Percentiles rank a stretch among this genome's conserved stretches.
Evolutionary conservation across 2,113 vertebrate genomes (phyloP).

Genomic region (Microtus richardsoni): DNA sequence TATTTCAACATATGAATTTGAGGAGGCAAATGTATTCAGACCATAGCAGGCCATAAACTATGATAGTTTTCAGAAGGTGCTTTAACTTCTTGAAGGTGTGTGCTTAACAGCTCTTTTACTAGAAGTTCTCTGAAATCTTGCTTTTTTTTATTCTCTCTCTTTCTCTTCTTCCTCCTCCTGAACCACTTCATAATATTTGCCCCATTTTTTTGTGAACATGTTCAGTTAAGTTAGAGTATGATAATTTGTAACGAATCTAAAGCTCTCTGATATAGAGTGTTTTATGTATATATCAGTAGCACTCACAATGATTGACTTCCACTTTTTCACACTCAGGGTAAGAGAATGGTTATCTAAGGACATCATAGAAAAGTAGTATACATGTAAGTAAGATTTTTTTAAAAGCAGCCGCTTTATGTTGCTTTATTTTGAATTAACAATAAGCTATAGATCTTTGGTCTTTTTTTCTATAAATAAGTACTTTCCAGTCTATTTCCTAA

Average conservation of each 20-base stretch:
- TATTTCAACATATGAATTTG: background rate
- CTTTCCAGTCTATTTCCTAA: background rate
- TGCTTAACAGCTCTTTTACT: background rate
- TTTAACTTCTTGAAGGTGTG: background rate
- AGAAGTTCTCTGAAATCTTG: background rate
- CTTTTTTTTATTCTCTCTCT: background rate
- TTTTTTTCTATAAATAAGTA: background rate
- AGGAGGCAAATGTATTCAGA: background rate
- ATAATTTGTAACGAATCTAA: conserved; percentile 23
- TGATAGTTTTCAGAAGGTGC: background rate
- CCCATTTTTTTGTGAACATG: conserved; percentile 2
- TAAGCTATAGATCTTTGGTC: background rate
- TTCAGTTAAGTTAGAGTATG: background rate
- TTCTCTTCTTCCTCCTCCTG: background rate
- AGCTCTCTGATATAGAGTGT: background rate
- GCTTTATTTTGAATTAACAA: conserved; percentile 55
- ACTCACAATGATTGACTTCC: background rate
- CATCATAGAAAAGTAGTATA: conserved; percentile 35
- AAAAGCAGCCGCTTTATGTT: conserved; percentile 4
- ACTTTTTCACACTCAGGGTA: conserved; percentile 14
- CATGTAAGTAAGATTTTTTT: conserved; percentile 8
- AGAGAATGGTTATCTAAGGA: background rate
- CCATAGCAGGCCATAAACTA: background rate
- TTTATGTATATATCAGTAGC: conserved; percentile 6
- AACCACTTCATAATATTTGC: background rate